Conservation (phyloP, 2,888 invertebrate genomes). For the Diogma glabrata region DNA sequence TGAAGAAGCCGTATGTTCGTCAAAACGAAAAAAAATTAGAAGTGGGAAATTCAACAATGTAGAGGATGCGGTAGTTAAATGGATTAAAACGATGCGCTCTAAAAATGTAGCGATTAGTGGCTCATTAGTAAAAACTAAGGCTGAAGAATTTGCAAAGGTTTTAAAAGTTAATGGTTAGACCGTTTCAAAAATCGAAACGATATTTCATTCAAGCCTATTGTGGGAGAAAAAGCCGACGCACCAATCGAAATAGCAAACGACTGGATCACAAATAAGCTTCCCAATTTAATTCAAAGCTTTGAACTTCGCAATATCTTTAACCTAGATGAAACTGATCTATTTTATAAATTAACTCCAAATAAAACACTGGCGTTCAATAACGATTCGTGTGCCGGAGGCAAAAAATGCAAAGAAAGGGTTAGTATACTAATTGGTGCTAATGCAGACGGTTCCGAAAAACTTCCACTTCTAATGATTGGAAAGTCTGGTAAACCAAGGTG, state of each 20-base stretch:
- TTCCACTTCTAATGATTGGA: neutral
- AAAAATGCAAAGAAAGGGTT: neutral
- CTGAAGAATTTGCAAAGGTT: no score
- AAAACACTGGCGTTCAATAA: constrained; percentile 16
- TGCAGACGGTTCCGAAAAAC: neutral
- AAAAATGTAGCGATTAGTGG: no score
- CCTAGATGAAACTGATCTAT: constrained; percentile 23
- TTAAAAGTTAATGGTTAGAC: no score
- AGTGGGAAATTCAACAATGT: no score
- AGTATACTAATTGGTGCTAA: neutral
- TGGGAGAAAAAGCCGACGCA: neutral
- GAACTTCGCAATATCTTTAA: constrained; percentile 22
- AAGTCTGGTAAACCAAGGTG: neutral
- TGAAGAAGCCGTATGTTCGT: no score
- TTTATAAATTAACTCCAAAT: constrained; percentile 22
- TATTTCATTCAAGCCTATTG: neutral
- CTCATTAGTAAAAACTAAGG: no score
- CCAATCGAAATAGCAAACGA: neutral
- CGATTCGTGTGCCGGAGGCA: neutral
- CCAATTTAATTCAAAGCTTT: constrained; percentile 19
- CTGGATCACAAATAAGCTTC: constrained; percentile 16
- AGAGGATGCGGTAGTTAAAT: no score
- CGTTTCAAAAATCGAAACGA: neutral
- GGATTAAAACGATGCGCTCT: no score
- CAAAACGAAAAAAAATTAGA: no score